A percentile compares a stretch with the other conserved stretches of the same genome.
Evolutionary conservation across 2,888 invertebrate species (phyloP).

Genomic region (Ethmia dodecea): DNA sequence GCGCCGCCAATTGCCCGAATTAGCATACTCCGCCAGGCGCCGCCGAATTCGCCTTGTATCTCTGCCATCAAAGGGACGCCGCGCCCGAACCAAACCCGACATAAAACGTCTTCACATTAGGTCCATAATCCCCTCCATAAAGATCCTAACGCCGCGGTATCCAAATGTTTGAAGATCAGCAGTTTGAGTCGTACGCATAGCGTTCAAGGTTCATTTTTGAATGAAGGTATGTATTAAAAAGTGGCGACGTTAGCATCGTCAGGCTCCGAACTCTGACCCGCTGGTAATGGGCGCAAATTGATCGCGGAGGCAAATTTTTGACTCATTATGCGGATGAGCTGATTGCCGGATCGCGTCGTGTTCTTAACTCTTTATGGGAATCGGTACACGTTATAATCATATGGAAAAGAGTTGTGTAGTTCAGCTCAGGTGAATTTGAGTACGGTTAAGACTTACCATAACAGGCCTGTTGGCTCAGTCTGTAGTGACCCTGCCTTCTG

Average conservation of each 20-base stretch:
- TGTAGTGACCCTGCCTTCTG: too few relatives aligned
- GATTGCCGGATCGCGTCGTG: not conserved
- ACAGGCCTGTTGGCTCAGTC: too few relatives aligned
- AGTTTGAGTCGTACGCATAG: conserved; percentile 22
- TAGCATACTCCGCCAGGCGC: conserved; percentile 63
- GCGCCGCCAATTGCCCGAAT: conserved; percentile 57
- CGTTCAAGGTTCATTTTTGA: conserved; percentile 18
- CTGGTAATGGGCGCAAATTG: conserved; percentile 58
- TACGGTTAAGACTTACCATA: too few relatives aligned
- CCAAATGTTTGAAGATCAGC: not conserved
- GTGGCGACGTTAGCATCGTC: conserved; percentile 32
- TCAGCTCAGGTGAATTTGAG: too few relatives aligned
- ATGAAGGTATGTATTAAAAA: conserved; percentile 19
- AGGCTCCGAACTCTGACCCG: conserved; percentile 54
- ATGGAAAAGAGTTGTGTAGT: too few relatives aligned
- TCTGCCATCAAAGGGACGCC: conserved; percentile 48
- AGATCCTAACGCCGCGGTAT: conserved; percentile 3
- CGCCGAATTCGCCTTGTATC: conserved; percentile 55
- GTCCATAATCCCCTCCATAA: conserved; percentile 21
- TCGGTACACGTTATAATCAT: too few relatives aligned
- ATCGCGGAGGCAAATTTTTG: conserved; percentile 52
- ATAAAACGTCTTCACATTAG: conserved; percentile 20
- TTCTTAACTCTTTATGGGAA: too few relatives aligned
- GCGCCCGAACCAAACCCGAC: conserved; percentile 27
- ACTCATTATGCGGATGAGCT: conserved; percentile 38